A percentile compares a stretch with the other conserved stretches of the same genome.
phyloP scores from a whole-genome alignment of 1,140 invertebrate species.

The Orchestia grillus region DNA sequence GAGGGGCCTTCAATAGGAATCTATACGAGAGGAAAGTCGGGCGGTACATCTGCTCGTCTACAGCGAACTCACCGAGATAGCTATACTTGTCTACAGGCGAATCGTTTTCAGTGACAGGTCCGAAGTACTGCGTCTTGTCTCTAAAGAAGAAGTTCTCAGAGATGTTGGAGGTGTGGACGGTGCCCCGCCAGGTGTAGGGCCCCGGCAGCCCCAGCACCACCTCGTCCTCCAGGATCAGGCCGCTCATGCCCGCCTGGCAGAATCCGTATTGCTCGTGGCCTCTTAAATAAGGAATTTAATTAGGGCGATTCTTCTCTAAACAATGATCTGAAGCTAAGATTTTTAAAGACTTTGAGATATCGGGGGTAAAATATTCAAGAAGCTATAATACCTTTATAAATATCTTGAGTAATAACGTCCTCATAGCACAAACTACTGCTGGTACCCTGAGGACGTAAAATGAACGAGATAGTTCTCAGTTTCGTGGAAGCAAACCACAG shows the following conservation, averaged over 20 bases:
- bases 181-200: slow-evolving; percentile 89
- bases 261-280: slow-evolving; percentile 89
- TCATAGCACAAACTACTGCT: background rate
- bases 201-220: slow-evolving; percentile 88
- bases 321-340: background rate
- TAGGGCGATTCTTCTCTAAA: background rate
- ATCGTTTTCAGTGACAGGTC: slow-evolving; percentile 77
- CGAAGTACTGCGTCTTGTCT: slow-evolving; percentile 84
- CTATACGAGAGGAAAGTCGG: no score
- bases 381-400: no score
- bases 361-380: background rate
- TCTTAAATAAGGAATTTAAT: slow-evolving; percentile 72
- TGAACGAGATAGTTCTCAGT: no score
- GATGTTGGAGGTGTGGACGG: slow-evolving; percentile 84
- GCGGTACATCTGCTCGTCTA: no score
- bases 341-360: background rate
- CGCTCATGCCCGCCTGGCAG: slow-evolving; percentile 93
- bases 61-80: slow-evolving; percentile 17
- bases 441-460: no score
- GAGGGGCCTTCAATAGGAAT: no score
- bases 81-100: slow-evolving; percentile 77
- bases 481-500: no score
- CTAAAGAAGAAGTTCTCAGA: slow-evolving; percentile 82
- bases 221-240: slow-evolving; percentile 82
- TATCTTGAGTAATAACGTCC: no score